phyloP scores from a whole-genome alignment of 2,113 vertebrate species.

The Etheostoma cragini region DNA sequence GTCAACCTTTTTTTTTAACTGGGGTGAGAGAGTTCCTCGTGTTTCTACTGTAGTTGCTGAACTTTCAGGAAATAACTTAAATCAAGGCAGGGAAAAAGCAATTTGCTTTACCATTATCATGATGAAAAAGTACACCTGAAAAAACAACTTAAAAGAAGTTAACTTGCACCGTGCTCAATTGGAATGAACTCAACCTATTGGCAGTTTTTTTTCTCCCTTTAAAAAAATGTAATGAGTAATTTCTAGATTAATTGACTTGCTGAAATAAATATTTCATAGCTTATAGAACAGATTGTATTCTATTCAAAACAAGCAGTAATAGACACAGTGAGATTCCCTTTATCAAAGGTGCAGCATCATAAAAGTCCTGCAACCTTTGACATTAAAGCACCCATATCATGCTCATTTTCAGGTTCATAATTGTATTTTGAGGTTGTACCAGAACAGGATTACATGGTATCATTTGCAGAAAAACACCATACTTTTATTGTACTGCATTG shows the following conservation, averaged over 20 bases:
- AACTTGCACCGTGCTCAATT: background rate
- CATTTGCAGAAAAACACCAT: too few species aligned
- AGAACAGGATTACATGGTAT: too few species aligned
- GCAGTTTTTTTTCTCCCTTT: background rate
- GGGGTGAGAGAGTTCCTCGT: conserved; percentile 3
- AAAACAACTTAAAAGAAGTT: conserved; percentile 19
- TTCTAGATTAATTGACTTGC: background rate
- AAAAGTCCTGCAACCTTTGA: conserved; percentile 3
- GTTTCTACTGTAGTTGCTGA: conserved; percentile 15
- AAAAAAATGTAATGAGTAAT: background rate
- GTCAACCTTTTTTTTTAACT: conserved; percentile 10
- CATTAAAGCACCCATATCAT: background rate
- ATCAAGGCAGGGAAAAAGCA: conserved; percentile 4
- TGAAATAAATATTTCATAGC: background rate
- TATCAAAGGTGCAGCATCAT: background rate
- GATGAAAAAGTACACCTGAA: conserved; percentile 13
- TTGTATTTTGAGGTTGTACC: too few species aligned
- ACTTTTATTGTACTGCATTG: too few species aligned
- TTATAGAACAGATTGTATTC: background rate
- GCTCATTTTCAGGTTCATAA: too few species aligned
- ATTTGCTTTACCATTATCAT: background rate
- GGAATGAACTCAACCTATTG: background rate
- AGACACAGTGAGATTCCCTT: background rate
- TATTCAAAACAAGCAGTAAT: background rate
- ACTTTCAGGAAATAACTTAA: conserved; percentile 9